Base-by-base conservation (phyloP, 1,140 invertebrate genomes). In the Pseudachorutes palmiensis region DNA sequence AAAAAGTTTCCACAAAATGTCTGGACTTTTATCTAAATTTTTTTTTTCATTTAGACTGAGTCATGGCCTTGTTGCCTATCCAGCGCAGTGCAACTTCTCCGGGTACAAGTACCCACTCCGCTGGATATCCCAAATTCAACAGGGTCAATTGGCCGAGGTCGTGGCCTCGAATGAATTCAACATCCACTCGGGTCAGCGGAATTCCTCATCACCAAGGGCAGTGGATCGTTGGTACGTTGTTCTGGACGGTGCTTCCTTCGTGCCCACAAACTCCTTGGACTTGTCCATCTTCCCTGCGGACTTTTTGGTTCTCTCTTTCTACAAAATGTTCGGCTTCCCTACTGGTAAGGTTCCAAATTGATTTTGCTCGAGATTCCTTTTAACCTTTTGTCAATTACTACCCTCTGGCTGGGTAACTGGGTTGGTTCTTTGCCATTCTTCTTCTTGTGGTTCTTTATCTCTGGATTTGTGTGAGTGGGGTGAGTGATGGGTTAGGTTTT, bases 261-360 rank as follows among this genome's bases (percentile, higher is more conserved):
- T 86, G 1, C 83, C 87, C n/a, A 92, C 90, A 32, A 91, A 84
- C 78, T 79, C 79, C 24, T 79, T 98, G 57, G 85, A 97, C 82
- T 80, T 98, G 49, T 82, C 82, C 0, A 66, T 75, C 16, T 81
- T 80, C 49, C 84, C 88, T 70, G 89, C 93, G 24, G 92, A 98
- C 79, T 98, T 97, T 82, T 84, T 97, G 0, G 86, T 85, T 60
- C 41, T 98, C 2, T 98, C 95, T 1, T 98, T 98, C 81, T 98
- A 98, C 80, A 98, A 98, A 83, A 92, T 98, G 75, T 97, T 98
- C 82, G 96, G 96, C 2, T 97, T 89, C 80, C 95, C 96, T 3
- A 97, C 94, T 65, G 95, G 72, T 74, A 57, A 63, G 71, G 9
- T 48, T 45, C 45, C 19, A 24, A 16, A 12, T 48, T 22, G 31